Percentiles rank a stretch among this genome's conserved stretches.
Conservation (phyloP, 2,113 vertebrate species). For the Pseudolaguvia tuberculata region DNA sequence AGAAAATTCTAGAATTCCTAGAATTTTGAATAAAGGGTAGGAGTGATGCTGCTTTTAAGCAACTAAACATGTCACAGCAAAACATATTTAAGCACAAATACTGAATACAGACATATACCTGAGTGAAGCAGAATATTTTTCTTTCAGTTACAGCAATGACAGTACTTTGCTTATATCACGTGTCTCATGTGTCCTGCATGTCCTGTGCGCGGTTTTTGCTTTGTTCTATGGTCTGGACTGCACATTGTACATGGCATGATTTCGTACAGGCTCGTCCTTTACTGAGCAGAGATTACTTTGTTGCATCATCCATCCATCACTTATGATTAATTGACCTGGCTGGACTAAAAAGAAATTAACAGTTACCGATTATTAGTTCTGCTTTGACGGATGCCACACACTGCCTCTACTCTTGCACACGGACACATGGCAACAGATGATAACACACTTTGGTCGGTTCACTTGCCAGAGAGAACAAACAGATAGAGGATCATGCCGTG, state of each 20-base stretch:
- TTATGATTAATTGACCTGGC: constrained; percentile 25
- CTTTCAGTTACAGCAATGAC: background rate
- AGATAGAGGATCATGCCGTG: background rate
- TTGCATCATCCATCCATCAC: constrained; percentile 23
- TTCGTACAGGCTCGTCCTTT: constrained; percentile 26
- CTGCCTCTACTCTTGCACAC: background rate
- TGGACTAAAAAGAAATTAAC: constrained; percentile 28
- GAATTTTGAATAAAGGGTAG: background rate
- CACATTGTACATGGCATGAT: constrained; percentile 26
- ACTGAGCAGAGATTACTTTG: constrained; percentile 29
- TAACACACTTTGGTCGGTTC: constrained; percentile 8
- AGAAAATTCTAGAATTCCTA: background rate
- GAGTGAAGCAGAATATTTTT: background rate
- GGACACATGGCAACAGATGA: constrained; percentile 21
- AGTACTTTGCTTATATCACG: background rate
- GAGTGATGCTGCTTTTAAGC: background rate
- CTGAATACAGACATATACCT: background rate
- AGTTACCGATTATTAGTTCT: constrained; percentile 32
- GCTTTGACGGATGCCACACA: background rate
- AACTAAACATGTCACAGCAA: background rate
- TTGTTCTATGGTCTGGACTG: constrained; percentile 2
- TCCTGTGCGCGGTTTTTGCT: background rate
- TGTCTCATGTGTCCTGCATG: background rate
- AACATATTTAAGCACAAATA: background rate
- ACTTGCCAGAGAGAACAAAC: constrained; percentile 8